These are phyloP conservation scores for Xyliphius kryptos DNA, from an alignment of 2,113 vertebrate species.

Conservation along the genomic window DNA sequence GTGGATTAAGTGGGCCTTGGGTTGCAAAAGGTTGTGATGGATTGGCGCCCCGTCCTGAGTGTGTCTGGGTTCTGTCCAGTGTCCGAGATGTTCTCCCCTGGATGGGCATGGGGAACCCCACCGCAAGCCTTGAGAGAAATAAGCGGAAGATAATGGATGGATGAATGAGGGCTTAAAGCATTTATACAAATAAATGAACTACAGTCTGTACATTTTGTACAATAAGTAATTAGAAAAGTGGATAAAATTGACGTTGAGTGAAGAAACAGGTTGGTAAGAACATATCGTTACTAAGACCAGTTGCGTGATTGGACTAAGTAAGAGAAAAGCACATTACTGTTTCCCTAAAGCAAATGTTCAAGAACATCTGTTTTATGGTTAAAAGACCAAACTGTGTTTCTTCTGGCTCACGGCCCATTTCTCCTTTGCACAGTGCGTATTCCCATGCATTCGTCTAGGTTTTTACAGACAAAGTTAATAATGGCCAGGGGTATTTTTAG, in stretches of 20 bases:
- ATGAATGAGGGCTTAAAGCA: too few relatives aligned
- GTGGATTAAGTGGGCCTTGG: too few relatives aligned
- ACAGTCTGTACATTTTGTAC: too few relatives aligned
- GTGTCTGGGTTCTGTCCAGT: too few relatives aligned
- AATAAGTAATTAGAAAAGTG: too few relatives aligned
- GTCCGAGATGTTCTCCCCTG: too few relatives aligned
- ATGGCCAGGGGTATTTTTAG: constrained; percentile 28
- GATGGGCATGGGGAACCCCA: too few relatives aligned
- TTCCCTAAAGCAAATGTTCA: constrained; percentile 24
- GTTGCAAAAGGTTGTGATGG: too few relatives aligned
- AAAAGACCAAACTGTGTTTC: constrained; percentile 28
- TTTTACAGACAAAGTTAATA: constrained; percentile 40
- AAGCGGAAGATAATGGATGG: too few relatives aligned
- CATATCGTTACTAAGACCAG: constrained; percentile 14
- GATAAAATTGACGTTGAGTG: background rate
- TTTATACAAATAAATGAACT: too few relatives aligned
- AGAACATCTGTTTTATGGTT: constrained; percentile 40
- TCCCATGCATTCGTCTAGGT: constrained; percentile 24
- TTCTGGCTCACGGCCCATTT: constrained; percentile 2
- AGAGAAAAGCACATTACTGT: constrained; percentile 29
- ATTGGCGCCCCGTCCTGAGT: too few relatives aligned
- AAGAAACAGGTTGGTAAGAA: constrained; percentile 1
- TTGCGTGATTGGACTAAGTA: constrained; percentile 29
- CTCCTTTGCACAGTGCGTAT: constrained; percentile 19
- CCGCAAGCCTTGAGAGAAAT: too few relatives aligned